Base-by-base conservation (phyloP, 1,140 invertebrate species). In the Chlorops oryzae region DNA sequence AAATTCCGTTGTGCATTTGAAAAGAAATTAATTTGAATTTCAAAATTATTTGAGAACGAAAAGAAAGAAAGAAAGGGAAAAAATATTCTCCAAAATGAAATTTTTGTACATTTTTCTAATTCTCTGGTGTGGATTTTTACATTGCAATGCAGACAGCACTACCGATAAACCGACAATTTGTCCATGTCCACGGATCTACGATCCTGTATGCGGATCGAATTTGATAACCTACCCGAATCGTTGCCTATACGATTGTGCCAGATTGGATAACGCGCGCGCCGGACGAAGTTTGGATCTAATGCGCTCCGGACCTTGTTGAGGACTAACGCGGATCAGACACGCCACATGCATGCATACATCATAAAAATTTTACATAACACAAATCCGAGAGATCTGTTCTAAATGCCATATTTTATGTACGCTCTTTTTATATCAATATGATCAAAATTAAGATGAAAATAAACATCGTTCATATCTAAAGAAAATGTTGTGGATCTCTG, bases 121-220 rank as follows among this genome's bases (percentile, higher is more conserved):
- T 2, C 23, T 53, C 10, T 48, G 5, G 18, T 53, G 34, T 17
- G 12, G 15, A 32, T 53, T 18, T 12, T 44, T 13, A n/a, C 42
- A 2, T 23, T 47, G n/a, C 12, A 23, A 17, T 32, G n/a, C 22
- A 12, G 5, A 44, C 15, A 47, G 28, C 20, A 35, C 15, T 41
- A 45, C 44, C 2, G 21, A 2, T 9, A 28, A 20, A 13, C 40
- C 2, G 3, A 32, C 10, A 1, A 32, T 59, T 2, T 80, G 78
- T 49, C 61, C 68, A 0, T 80, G 78, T 55, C 72, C 75, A 10
- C 63, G 74, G 20, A 73, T 74, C 43, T 65, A 67, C 25, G 61
- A 59, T 1, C 78, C 78, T 0, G 74, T 80, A 0, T 81, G 79
- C 58, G 78, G 66, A 5, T 69, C 63, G 38, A 73, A 80, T 55